These are phyloP conservation scores for Galerucella pusilla DNA, from an alignment of 2,888 invertebrate species.

Conservation along the genomic window DNA sequence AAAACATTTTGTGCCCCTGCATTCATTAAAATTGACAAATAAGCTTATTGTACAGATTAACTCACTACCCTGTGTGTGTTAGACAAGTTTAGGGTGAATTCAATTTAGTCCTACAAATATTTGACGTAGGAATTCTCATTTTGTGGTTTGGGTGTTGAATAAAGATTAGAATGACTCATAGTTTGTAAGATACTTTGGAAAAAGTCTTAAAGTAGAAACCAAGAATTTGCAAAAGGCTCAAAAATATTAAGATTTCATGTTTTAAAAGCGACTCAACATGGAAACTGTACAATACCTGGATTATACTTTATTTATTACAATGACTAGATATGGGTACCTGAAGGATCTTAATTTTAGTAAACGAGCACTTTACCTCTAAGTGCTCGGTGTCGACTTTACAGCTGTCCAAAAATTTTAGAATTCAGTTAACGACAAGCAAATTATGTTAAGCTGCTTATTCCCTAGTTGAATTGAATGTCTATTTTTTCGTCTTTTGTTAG, in stretches of 20 bases:
- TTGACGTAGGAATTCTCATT: constrained; percentile 7
- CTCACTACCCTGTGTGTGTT: not conserved
- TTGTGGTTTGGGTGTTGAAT: constrained; percentile 1
- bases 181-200: not conserved
- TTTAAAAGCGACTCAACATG: too few species aligned
- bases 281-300: too few species aligned
- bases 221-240: not conserved
- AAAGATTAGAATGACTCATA: constrained; percentile 10
- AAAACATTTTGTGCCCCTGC: not conserved
- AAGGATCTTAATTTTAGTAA: too few species aligned
- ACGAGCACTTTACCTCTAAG: too few species aligned
- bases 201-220: too few species aligned
- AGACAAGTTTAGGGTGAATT: constrained; percentile 12
- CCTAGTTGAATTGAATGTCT: too few species aligned
- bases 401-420: too few species aligned
- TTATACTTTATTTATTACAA: not conserved
- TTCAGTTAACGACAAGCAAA: too few species aligned
- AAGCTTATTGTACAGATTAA: constrained; percentile 12
- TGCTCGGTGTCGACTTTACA: too few species aligned
- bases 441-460: too few species aligned
- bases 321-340: not conserved
- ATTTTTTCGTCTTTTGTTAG: too few species aligned
- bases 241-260: not conserved
- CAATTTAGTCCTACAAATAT: constrained; percentile 8
- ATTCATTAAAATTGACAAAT: constrained; percentile 13